These are phyloP conservation scores for Larimichthys polyactis DNA, from an alignment of 2,113 vertebrate species.

Conservation along the genomic window DNA sequence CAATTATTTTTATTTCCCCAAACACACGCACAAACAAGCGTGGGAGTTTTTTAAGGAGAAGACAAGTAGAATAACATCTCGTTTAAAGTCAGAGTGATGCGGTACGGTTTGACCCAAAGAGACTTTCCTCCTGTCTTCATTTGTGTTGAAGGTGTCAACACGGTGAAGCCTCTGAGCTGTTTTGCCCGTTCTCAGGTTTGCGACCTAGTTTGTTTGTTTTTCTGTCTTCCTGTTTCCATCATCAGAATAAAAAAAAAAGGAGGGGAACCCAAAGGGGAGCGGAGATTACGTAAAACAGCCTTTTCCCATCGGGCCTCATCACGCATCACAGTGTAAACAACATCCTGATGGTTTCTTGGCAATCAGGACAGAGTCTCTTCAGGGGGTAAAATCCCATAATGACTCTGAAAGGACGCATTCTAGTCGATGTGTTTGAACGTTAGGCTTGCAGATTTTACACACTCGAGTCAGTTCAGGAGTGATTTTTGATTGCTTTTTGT, in stretches of 20 bases:
- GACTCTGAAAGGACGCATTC: background rate
- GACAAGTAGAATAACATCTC: background rate
- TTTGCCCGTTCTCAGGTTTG: background rate
- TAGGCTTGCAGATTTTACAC: background rate
- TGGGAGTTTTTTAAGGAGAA: background rate
- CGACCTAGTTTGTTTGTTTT: background rate
- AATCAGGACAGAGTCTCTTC: slow-evolving; percentile 30
- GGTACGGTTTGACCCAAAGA: background rate
- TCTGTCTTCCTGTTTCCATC: slow-evolving; percentile 10
- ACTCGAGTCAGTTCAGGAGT: background rate
- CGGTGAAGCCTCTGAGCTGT: background rate
- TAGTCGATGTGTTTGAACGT: background rate
- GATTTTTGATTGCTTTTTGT: slow-evolving; percentile 14
- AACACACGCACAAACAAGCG: background rate
- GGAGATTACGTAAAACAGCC: background rate
- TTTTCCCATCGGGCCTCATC: slow-evolving; percentile 41
- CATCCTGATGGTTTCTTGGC: slow-evolving; percentile 34
- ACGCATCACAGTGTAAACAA: slow-evolving; percentile 26
- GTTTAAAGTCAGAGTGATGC: background rate
- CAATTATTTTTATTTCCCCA: slow-evolving; percentile 34
- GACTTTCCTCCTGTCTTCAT: background rate
- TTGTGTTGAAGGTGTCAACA: slow-evolving; percentile 1
- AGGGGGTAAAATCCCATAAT: background rate
- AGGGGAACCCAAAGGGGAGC: slow-evolving; percentile 30
- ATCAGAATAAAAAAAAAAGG: slow-evolving; percentile 9